Evolutionary conservation across 2,888 invertebrate species (phyloP), one percentile per base, ranked within the genome.

Genomic region (Oxyscelio sp.): DNA sequence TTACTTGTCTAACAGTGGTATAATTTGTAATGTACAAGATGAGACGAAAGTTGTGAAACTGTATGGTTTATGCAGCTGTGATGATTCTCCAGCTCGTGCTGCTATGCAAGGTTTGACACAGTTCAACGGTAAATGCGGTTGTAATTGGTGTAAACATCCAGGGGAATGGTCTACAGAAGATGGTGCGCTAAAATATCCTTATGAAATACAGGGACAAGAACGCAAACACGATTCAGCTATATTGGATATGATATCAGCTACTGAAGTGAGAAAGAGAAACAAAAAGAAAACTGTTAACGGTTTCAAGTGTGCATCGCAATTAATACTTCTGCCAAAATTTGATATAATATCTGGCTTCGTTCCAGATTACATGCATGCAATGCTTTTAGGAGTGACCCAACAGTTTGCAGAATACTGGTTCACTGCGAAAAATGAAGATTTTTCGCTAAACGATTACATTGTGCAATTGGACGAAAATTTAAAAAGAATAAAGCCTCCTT

Each of bases 101-200:
- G 5, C 45, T 11, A 61, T 87, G 52, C 54, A 63, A 59, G 61
- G 73, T 19, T 74, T 79, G 1, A 52, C 21, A 4, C 71, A 74
- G 19, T 86, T 74, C 19, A 86, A 86, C 38, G 87, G 85, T 0
- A 58, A 74, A 8, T 87, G 59, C 56, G 87, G 87, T 0, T 89
- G 88, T 58, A 75, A 66, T 9, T 75, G 83, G 61, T 89, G 87
- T 19, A 43, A 75, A 2, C 82, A 86, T 74, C 61, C 66, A 40
- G 85, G 87, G 11, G 24, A 50, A 59, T 66, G 59, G 56, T 27
- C 52, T 19, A 1, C 22, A 34, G 61, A 70, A 61, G 21, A 52
- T 54, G 31, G 24, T 1, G 40, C 61, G n/a, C 1, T 31, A 15
- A 79, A 71, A 24, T 79, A 71, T 56, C 71, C 71, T 4, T 59